Conservation (phyloP, 2,113 vertebrate genomes). For the Eurystomus gularis region DNA sequence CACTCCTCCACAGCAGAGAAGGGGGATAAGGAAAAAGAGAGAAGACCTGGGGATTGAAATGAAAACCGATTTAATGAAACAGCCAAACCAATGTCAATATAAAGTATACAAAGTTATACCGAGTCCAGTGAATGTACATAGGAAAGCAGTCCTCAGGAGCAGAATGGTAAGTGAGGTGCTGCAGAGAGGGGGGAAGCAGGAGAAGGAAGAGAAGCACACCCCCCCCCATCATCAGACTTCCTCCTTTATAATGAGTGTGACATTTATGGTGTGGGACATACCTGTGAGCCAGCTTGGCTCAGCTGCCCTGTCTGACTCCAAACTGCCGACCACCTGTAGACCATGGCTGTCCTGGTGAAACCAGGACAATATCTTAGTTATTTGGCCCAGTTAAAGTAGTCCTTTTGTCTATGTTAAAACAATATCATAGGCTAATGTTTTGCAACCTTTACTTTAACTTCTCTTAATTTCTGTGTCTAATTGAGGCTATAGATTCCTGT, state of each 20-base stretch:
- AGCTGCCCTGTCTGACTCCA: background rate
- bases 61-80: no score
- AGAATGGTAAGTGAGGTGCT: no score
- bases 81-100: no score
- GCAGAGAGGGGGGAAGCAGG: background rate
- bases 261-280: no score
- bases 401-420: background rate
- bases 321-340: background rate
- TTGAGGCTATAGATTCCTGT: background rate
- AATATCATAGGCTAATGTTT: background rate
- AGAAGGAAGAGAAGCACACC: no score
- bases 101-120: no score
- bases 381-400: background rate
- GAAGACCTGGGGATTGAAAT: background rate
- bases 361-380: background rate
- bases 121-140: no score
- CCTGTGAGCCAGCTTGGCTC: no score
- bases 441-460: background rate
- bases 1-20: background rate
- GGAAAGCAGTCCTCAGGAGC: no score
- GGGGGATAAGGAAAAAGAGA: background rate
- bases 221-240: no score
- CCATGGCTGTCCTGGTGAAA: background rate
- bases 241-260: no score
- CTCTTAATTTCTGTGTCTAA: background rate